These are phyloP conservation scores for Rana temporaria DNA, from an alignment of 2,113 vertebrate genomes.

Conservation along the genomic window DNA sequence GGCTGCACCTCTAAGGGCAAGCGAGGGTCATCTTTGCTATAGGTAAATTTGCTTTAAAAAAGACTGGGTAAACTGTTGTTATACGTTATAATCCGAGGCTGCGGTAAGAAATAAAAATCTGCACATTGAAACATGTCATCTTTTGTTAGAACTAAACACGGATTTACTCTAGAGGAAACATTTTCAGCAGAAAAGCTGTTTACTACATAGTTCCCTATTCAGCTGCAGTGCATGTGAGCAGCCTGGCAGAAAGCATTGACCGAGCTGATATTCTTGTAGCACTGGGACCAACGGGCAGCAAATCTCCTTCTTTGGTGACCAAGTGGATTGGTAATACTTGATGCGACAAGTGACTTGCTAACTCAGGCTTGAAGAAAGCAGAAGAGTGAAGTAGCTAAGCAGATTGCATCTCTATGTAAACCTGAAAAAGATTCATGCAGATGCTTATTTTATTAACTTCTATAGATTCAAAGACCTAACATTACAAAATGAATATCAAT, in stretches of 20 bases:
- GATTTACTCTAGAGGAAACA: neutral
- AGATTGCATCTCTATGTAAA: neutral
- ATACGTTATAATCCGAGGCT: no score
- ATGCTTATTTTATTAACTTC: neutral
- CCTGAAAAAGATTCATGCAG: neutral
- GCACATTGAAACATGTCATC: no score
- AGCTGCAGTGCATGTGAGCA: conserved; percentile 16
- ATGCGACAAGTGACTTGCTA: conserved; percentile 37
- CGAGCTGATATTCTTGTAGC: conserved; percentile 14
- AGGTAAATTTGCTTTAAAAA: no score
- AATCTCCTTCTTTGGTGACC: conserved; percentile 24
- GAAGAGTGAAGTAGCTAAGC: conserved; percentile 3
- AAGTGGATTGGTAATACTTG: conserved; percentile 28
- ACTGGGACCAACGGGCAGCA: conserved; percentile 29
- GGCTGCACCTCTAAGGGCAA: no score
- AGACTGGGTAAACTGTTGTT: no score
- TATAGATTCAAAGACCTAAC: neutral
- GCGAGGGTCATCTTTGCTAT: no score
- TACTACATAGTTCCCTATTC: conserved; percentile 7
- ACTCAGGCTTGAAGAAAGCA: conserved; percentile 32
- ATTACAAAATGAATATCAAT: no score
- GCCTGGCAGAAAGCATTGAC: conserved; percentile 22
- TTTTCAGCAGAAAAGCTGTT: neutral
- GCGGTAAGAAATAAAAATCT: no score
- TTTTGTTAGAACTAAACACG: no score